Evolutionary conservation across 2,797 vertebrate species (phyloP), one percentile per base, ranked within the genome.

Genomic region (Bradypus variegatus): DNA sequence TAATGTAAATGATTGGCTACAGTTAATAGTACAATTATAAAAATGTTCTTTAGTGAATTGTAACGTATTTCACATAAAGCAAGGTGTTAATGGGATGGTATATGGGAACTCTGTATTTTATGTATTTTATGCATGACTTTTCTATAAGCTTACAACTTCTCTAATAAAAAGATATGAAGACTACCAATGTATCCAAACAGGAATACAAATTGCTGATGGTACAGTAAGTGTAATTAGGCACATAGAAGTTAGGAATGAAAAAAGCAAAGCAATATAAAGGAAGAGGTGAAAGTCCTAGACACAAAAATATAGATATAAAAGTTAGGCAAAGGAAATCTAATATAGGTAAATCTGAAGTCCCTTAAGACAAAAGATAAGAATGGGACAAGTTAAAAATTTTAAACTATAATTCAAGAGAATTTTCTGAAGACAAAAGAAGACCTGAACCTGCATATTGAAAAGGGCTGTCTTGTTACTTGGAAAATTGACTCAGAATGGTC

Each of bases 351-450:
- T 38, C 5, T 53, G 60, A 65, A 86, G 15, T 65, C 58, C 70
- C 48, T 33, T 11, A 65, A 55, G 27, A 67, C 48, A 33, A 69
- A 64, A 36, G 33, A 41, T 53, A 72, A 55, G 55, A 48, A 5
- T 65, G 27, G 60, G 45, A 31, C 16, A 55, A 27, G 27, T 33
- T 79, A 91, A 58, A 60, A 89, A 58, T 70, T 75, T 76, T 69
- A 70, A 84, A 78, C 4, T 91, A 23, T 91, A 23, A 15, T 31
- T 12, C 73, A 19, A 89, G 90, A 88, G n/a, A 89, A 89, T 60
- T 88, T 85, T 58, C 81, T 76, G 84, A 67, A 84, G 73, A 92
- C n/a, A 14, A 75, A 69, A 45, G 64, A 91, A 76, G 23, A 91
- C 38, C 53, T 76, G 27, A 64, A 53, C 60, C 64, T 31, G 0